Base-by-base conservation (phyloP, 2,113 vertebrate genomes). In the Seriola rivoliana region DNA sequence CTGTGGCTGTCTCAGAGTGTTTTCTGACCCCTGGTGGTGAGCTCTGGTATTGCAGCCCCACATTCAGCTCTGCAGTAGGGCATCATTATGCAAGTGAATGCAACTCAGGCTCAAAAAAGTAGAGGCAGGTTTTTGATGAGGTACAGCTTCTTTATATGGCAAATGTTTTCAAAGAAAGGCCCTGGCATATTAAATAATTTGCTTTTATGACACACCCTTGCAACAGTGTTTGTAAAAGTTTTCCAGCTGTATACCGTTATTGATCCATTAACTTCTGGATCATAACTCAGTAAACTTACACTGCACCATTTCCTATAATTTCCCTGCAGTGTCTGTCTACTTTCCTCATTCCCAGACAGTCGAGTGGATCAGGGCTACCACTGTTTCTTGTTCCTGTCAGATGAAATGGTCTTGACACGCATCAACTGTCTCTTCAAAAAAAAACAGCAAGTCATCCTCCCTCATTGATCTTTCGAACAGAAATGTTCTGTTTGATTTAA, bases 11-110 rank as follows among this genome's bases (percentile, higher is more conserved):
- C 21, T 16, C 10, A 19, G n/a, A 73, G 54, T 8, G 3, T 82
- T 80, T 80, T 81, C 55, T 78, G 89, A 78, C 88, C 48, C 75
- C 88, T 85, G 58, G 57, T 77, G 91, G 75, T 12, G 50, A 10
- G 1, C 34, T 3, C 0, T 0, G 2, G 54, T 74, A 81, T 48
- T 86, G 48, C 25, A 46, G 12, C 54, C 46, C 3, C 25, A 50
- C 11, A 10, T 57, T 1, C 2, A 25, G n/a, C 14, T 23, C 32
- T 46, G 21, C 21, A 32, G 2, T 0, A 10, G 1, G 40, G 3
- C 1, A 7, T 42, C 12, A 55, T 10, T 19, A 19, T 70, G 14
- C 8, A 23, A 42, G 23, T 38, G 63, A 2, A 34, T 46, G 52
- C 29, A 46, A 7, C 4, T 3, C 8, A 57, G 19, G 17, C 46